These are phyloP conservation scores for Samia ricini DNA, from an alignment of 1,140 invertebrate genomes.

Conservation along the genomic window DNA sequence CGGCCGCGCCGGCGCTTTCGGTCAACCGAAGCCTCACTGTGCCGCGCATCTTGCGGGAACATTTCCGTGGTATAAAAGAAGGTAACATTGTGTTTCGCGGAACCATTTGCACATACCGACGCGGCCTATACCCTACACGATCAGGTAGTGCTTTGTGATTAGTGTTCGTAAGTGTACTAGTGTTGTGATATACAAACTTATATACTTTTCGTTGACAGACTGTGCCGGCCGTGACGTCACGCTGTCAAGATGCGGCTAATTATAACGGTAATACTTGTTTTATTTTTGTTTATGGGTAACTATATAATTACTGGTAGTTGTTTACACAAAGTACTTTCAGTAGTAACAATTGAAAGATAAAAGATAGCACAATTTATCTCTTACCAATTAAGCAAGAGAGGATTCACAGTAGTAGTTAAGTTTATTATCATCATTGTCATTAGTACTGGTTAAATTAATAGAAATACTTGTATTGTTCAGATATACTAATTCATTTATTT, in stretches of 20 bases:
- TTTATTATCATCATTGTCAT: no score
- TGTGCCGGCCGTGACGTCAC: slow-evolving; percentile 36
- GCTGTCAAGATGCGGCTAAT: slow-evolving; percentile 52
- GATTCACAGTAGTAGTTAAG: no score
- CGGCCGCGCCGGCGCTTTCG: slow-evolving; percentile 41
- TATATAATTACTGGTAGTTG: neutral
- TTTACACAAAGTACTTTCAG: neutral
- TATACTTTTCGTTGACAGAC: slow-evolving; percentile 62
- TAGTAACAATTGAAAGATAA: no score
- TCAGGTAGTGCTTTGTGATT: slow-evolving; percentile 37
- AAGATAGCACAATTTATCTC: no score
- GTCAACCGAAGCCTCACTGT: slow-evolving; percentile 38
- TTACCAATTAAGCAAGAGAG: no score
- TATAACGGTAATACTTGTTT: slow-evolving; percentile 51
- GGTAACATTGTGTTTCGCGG: slow-evolving; percentile 52
- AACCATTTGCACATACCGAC: slow-evolving; percentile 61
- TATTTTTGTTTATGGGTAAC: slow-evolving; percentile 17
- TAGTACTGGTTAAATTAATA: no score
- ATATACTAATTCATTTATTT: no score
- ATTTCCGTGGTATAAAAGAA: slow-evolving; percentile 75
- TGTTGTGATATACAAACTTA: slow-evolving; percentile 36
- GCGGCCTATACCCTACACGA: slow-evolving; percentile 37
- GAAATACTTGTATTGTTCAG: no score
- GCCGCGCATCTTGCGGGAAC: slow-evolving; percentile 60
- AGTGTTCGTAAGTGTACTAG: slow-evolving; percentile 35